These are phyloP conservation scores for Machimus rusticus DNA, from an alignment of 2,888 invertebrate species.

Conservation along the genomic window DNA sequence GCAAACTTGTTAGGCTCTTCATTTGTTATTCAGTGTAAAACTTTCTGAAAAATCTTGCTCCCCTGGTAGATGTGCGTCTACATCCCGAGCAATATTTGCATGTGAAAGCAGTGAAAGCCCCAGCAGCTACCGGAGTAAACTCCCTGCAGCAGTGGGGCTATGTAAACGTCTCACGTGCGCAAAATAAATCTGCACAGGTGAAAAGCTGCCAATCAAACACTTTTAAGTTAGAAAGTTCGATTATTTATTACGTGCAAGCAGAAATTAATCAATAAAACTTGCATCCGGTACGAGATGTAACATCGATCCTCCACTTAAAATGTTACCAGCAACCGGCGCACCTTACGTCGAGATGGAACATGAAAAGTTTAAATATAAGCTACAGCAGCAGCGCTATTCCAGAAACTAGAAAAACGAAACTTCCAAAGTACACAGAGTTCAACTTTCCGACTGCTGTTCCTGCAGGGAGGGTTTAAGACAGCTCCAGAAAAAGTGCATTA, in stretches of 20 bases:
- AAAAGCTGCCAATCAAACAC: background rate
- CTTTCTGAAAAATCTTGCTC: background rate
- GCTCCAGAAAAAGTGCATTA: background rate
- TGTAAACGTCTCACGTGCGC: background rate
- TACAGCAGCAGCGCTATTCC: background rate
- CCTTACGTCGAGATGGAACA: background rate
- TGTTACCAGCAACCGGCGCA: background rate
- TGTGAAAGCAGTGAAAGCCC: background rate
- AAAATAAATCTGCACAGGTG: background rate
- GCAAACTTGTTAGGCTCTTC: background rate
- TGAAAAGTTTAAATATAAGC: constrained; percentile 2
- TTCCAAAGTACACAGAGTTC: background rate
- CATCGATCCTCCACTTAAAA: background rate
- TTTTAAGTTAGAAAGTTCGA: background rate
- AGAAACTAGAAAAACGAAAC: background rate
- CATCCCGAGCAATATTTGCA: background rate
- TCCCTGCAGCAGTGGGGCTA: background rate
- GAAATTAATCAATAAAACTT: constrained; percentile 26
- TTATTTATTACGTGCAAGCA: constrained; percentile 3
- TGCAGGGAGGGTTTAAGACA: background rate
- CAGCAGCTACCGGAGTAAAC: background rate
- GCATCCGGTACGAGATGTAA: background rate
- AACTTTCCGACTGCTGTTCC: background rate
- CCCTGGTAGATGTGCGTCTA: background rate
- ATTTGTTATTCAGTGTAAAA: background rate